Conservation (phyloP, 2,797 vertebrate species). For the Sebastes iracundus region DNA sequence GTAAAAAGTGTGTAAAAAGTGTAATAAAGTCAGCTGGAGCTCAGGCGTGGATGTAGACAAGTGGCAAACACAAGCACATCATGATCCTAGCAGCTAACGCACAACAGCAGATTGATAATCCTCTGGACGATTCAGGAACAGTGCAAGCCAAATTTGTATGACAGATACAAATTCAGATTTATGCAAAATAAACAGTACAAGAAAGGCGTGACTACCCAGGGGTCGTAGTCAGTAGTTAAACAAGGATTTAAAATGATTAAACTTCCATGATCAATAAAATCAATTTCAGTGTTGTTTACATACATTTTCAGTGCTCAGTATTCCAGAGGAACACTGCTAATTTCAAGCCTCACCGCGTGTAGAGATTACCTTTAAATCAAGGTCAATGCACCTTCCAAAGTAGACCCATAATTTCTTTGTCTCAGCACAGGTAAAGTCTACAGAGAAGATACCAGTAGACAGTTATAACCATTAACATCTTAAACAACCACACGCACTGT, state of each 20-base stretch:
- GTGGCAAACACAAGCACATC: neutral
- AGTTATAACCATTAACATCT: constrained; percentile 4
- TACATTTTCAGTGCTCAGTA: constrained; percentile 39
- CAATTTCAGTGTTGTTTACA: constrained; percentile 43
- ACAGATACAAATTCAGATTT: neutral
- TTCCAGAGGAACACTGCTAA: neutral
- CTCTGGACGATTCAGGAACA: neutral
- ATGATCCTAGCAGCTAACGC: neutral
- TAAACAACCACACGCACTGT: neutral
- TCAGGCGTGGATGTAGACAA: neutral
- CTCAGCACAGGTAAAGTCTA: constrained; percentile 14
- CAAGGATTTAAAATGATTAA: neutral
- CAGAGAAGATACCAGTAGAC: constrained; percentile 1
- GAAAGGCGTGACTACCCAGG: neutral
- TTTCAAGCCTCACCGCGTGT: constrained; percentile 18
- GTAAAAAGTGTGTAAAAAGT: neutral
- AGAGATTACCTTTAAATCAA: constrained; percentile 10
- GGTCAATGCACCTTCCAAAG: neutral
- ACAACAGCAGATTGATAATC: constrained; percentile 2
- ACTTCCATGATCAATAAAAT: neutral
- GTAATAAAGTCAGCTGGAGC: neutral
- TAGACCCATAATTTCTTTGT: neutral
- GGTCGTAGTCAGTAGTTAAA: neutral
- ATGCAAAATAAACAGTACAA: neutral
- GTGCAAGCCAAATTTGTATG: constrained; percentile 2